Evolutionary conservation across 2,888 invertebrate species (phyloP).

Genomic region (Philonicus albiceps): DNA sequence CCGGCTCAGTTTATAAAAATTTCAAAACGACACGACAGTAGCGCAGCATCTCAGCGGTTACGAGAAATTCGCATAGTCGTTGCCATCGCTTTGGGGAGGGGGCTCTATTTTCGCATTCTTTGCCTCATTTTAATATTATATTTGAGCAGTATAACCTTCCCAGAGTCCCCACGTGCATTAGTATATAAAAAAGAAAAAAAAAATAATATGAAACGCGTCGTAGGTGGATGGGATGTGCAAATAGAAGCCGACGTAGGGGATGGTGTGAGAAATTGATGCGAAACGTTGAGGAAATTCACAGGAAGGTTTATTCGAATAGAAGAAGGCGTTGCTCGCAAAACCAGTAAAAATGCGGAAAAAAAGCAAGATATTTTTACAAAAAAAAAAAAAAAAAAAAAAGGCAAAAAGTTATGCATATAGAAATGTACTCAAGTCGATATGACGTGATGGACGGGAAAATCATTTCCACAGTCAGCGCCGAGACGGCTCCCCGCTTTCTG

Average conservation of each 20-base stretch:
- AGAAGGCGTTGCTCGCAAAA: not conserved
- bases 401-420: not conserved
- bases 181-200: not conserved
- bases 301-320: not conserved
- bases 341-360: not conserved
- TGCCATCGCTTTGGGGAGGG: not conserved
- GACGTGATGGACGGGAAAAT: constrained; percentile 16
- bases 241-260: not conserved
- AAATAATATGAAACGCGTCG: not conserved
- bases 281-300: not conserved
- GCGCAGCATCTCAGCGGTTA: not conserved
- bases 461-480: not conserved
- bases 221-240: not conserved
- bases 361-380: not conserved
- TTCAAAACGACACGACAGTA: not conserved
- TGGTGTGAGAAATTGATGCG: not conserved
- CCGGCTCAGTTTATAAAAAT: not conserved
- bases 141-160: not conserved
- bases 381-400: not conserved
- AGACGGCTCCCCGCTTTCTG: not conserved
- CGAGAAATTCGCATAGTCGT: not conserved
- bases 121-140: not conserved
- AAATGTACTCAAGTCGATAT: not conserved
- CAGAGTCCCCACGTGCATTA: not conserved
- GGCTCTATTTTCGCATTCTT: not conserved